phyloP scores from a whole-genome alignment of 2,113 vertebrate genomes.

The Eulemur rufifrons region DNA sequence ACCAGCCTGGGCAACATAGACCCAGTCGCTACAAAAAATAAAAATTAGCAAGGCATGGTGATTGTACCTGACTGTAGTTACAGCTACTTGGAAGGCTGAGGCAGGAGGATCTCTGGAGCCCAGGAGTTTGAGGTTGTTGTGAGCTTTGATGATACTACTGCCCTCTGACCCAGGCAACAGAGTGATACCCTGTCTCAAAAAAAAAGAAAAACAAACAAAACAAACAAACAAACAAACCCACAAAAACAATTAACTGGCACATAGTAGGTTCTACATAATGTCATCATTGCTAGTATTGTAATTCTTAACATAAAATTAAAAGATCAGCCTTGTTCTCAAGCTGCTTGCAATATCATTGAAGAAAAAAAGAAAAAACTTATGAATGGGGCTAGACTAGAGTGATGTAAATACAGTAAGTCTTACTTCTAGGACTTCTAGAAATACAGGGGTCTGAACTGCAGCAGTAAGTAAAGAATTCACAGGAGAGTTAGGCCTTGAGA shows the following conservation, averaged over 20 bases:
- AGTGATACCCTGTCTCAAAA: no score
- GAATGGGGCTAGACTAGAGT: not conserved
- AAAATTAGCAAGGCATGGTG: no score
- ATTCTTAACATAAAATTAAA: not conserved
- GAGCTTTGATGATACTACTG: no score
- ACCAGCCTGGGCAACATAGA: no score
- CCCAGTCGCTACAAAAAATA: no score
- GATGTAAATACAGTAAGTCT: not conserved
- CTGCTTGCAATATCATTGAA: not conserved
- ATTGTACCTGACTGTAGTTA: no score
- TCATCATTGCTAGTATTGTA: not conserved
- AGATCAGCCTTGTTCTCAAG: not conserved
- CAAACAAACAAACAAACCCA: no score
- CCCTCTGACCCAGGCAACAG: no score
- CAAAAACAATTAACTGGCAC: not conserved
- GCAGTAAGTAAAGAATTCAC: not conserved
- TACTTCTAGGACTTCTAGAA: not conserved
- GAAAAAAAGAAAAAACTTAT: not conserved
- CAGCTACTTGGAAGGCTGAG: no score
- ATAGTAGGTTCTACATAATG: not conserved
- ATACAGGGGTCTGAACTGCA: not conserved
- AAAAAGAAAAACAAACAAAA: no score
- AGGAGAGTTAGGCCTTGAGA: not conserved
- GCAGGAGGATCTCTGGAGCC: no score
- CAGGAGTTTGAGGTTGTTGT: no score